Evolutionary conservation across 2,797 vertebrate species (phyloP).

Genomic region (Notamacropus eugenii): DNA sequence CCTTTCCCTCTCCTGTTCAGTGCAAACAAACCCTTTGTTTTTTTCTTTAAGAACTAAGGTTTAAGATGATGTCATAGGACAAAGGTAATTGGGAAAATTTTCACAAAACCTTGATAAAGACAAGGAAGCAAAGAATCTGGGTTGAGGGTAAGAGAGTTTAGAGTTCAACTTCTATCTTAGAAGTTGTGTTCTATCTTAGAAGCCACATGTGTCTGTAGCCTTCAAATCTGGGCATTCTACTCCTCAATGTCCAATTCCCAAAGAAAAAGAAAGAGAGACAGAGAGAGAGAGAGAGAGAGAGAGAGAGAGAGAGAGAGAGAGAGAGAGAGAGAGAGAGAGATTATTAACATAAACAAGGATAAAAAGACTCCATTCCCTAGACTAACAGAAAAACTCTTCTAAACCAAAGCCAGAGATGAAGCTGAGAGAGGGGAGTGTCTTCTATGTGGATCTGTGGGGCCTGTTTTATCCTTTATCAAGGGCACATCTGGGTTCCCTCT

Average conservation of each 20-base stretch:
- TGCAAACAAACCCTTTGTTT: constrained; percentile 52
- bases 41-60: constrained; percentile 62
- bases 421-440: neutral
- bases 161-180: neutral
- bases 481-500: neutral
- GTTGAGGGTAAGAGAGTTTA: neutral
- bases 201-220: neutral
- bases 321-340: too few species aligned
- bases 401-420: neutral
- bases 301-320: too few species aligned
- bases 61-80: neutral
- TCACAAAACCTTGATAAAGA: neutral
- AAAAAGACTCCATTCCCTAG: neutral
- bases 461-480: neutral
- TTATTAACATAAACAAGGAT: neutral
- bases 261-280: too few species aligned
- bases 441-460: neutral
- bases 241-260: neutral
- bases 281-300: too few species aligned
- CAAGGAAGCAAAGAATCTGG: neutral
- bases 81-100: neutral
- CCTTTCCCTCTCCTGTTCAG: constrained; percentile 62
- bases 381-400: neutral
- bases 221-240: neutral
- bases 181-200: too few species aligned